These are phyloP conservation scores for Sparus aurata DNA, from an alignment of 2,797 vertebrate genomes.

Conservation along the genomic window DNA sequence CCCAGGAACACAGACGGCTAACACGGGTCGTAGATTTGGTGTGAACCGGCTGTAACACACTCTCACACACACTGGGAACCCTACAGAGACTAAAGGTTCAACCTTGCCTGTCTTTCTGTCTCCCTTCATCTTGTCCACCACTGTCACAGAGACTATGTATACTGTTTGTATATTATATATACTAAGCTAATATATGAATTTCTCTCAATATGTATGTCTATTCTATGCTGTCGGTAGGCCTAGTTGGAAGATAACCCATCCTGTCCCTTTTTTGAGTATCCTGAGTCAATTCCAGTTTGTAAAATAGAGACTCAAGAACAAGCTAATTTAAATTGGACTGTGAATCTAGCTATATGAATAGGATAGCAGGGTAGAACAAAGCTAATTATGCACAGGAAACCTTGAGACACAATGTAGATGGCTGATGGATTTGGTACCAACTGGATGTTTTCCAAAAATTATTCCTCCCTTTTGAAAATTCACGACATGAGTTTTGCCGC, in stretches of 20 bases:
- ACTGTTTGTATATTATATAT: constrained; percentile 87
- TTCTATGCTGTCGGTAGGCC: constrained; percentile 72
- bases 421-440: background rate
- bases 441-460: constrained; percentile 2
- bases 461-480: background rate
- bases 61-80: constrained; percentile 36
- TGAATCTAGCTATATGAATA: constrained; percentile 31
- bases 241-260: constrained; percentile 56
- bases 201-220: constrained; percentile 74
- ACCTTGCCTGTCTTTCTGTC: constrained; percentile 29
- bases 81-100: constrained; percentile 55
- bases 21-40: constrained; percentile 22
- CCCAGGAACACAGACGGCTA: background rate
- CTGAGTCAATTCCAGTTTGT: constrained; percentile 44
- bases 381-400: background rate
- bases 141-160: constrained; percentile 80
- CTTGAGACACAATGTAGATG: constrained; percentile 10
- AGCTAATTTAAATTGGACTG: constrained; percentile 14
- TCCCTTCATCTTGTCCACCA: constrained; percentile 49
- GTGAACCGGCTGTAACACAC: constrained; percentile 32
- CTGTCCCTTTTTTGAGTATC: constrained; percentile 36
- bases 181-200: constrained; percentile 81
- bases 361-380: background rate
- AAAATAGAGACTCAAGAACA: constrained; percentile 37
- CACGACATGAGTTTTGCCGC: background rate